Evolutionary conservation across 2,888 invertebrate genomes (phyloP), one percentile per base, ranked within the genome.

Genomic region (Thelaira solivaga): DNA sequence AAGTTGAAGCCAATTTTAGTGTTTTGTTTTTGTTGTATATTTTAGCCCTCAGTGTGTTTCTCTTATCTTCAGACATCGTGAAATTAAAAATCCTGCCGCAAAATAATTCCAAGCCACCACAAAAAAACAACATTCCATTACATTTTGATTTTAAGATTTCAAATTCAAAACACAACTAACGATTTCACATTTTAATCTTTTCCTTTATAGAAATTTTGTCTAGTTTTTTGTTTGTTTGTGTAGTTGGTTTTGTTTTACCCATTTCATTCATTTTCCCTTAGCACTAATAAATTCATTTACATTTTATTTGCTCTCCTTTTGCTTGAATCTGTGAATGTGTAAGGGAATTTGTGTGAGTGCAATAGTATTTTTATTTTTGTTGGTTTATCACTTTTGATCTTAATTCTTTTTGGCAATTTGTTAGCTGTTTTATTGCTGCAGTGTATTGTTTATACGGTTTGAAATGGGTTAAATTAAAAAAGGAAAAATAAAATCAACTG

Each of bases 381-480:
- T 72, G 13, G 57, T 53, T 78, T 78, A 78, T 78, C 78, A 69
- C 41, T 78, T 64, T 69, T 78, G 73, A 78, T 78, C 78, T 78
- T 73, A 78, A 78, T 78, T 51, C 78, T 74, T 74, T 78, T 73
- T 74, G 73, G 68, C 73, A 78, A 78, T 78, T 78, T 78, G 78
- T 78, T 78, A 59, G 78, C 68, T 78, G 69, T 61, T 78, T 73
- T 73, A 73, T 68, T 78, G 78, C 73, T 74, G 78, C 78, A 74
- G 78, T 59, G 45, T 64, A 49, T 64, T 68, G 49, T 68, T 74
- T 69, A 65, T 65, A 53, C 16, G 29, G 57, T 73, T 73, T 78
- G 64, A 78, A 78, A 78, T 73, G 69, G 78, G 73, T 78, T 78
- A 73, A 78, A 72, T 13, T n/a, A 57, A 6, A 68, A 8, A 59